phyloP scores from a whole-genome alignment of 2,113 vertebrate genomes.

The Thamnaconus septentrionalis region DNA sequence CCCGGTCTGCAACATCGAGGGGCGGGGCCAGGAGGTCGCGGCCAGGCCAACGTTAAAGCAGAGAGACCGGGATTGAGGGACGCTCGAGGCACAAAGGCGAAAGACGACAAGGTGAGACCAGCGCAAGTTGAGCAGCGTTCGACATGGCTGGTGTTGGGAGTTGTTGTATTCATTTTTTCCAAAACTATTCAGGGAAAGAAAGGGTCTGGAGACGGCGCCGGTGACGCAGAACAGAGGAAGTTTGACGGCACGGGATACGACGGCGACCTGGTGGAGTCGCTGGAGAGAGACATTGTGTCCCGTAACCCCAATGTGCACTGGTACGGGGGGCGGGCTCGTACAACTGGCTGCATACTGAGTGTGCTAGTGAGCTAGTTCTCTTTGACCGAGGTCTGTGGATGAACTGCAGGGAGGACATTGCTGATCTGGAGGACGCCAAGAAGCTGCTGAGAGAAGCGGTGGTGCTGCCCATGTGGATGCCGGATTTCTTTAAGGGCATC shows the following conservation, averaged over 20 bases:
- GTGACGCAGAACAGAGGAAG: constrained; percentile 84
- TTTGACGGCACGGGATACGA: constrained; percentile 92
- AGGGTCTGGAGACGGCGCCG: constrained; percentile 74
- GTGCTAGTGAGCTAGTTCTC: background rate
- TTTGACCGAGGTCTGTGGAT: constrained; percentile 26
- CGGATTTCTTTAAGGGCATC: constrained; percentile 97
- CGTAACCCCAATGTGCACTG: constrained; percentile 94
- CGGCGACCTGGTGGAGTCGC: constrained; percentile 88
- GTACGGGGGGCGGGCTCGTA: constrained; percentile 65
- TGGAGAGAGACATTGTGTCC: constrained; percentile 97
- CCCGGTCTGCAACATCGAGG: constrained; percentile 84
- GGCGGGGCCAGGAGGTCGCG: constrained; percentile 70
- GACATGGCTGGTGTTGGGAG: background rate
- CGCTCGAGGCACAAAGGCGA: constrained; percentile 78
- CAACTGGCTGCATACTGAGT: background rate
- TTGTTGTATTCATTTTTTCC: background rate
- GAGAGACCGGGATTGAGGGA: constrained; percentile 78
- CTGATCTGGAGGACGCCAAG: constrained; percentile 96
- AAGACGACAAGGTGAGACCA: constrained; percentile 86
- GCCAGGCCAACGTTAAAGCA: constrained; percentile 75
- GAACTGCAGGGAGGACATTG: constrained; percentile 89
- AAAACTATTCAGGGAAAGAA: constrained; percentile 80
- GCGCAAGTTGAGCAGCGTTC: background rate
- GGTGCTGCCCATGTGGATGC: constrained; percentile 99
- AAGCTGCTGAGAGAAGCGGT: constrained; percentile 90